Evolutionary conservation across 2,797 vertebrate genomes (phyloP), one percentile per base, ranked within the genome.

Genomic region (Poeciliopsis gracilis): DNA sequence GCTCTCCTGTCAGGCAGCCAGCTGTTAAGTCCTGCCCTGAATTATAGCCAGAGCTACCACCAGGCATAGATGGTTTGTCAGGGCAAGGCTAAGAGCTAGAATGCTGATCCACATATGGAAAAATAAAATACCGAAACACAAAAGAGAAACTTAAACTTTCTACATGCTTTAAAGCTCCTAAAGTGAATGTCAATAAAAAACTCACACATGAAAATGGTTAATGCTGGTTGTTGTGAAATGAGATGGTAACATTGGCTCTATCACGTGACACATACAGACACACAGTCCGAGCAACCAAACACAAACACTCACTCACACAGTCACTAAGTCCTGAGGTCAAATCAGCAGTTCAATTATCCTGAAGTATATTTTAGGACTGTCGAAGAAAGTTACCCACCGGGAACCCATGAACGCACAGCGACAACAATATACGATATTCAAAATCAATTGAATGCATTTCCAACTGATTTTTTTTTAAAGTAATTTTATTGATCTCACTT

Each of bases 21-120:
- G 98, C 96, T 97, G 96, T 98, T 98, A 98, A 98, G 97, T 97
- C 97, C 97, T 97, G 95, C 95, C 96, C 96, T 97, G 97, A 97
- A 97, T 95, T 94, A 94, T 96, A 97, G 97, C 97, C 97, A 96
- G 94, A 91, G 86, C 88, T 82, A 92, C 92, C 92, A 96, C 94
- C 73, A 90, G 96, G 96, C 96, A 97, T 97, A 97, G 94, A 97
- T 97, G 97, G 96, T 94, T 91, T 93, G 92, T 93, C 86, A 74
- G 78, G 94, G 90, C 91, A 75, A 88, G 89, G 90, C 77, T 74
- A 86, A 86, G 82, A 80, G 86, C 92, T 91, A 92, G 91, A 90
- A 90, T 92, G 74, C 84, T 84, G 82, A 86, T 73, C 85, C 82
- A 89, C 75, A 4, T 82, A 81, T 87, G 82, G 77, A 88, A 81